phyloP scores from a whole-genome alignment of 2,797 vertebrate genomes.

The Danio aesculapii region DNA sequence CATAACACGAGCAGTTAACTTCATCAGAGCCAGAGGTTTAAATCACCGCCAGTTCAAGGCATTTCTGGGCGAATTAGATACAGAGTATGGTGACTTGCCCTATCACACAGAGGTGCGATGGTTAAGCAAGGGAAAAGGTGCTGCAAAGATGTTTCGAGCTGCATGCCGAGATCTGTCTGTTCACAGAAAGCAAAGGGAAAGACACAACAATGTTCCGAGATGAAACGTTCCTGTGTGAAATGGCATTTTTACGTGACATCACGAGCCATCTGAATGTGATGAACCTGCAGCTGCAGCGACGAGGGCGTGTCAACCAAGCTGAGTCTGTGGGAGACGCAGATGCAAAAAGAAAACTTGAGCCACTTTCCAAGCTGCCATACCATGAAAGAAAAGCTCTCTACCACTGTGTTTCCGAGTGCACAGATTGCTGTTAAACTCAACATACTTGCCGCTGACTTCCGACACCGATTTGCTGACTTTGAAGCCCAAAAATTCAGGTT shows the following conservation, averaged over 20 bases:
- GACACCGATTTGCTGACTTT: no score
- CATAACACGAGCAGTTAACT: neutral
- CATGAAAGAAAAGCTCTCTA: conserved; percentile 35
- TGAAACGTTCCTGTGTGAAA: conserved; percentile 15
- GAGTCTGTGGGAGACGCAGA: conserved; percentile 43
- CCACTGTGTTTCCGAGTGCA: neutral
- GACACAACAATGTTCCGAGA: conserved; percentile 12
- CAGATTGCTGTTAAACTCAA: neutral
- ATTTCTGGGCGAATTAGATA: neutral
- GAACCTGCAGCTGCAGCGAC: conserved; percentile 38
- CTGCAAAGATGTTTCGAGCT: conserved; percentile 43
- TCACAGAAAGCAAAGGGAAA: conserved; percentile 44
- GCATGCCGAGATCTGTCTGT: conserved; percentile 23
- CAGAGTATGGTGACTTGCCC: neutral
- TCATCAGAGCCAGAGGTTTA: neutral
- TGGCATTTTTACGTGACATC: conserved; percentile 55
- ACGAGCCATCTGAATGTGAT: conserved; percentile 49
- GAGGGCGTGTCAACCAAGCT: conserved; percentile 15
- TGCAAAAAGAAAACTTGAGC: conserved; percentile 27
- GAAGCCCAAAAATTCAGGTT: neutral
- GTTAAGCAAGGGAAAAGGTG: conserved; percentile 47
- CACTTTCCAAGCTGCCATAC: conserved; percentile 42
- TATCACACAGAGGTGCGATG: conserved; percentile 37
- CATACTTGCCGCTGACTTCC: no score
- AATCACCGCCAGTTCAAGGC: conserved; percentile 4